Base-by-base conservation (phyloP, 2,113 vertebrate species). In the Gnathonemus longibarbis region DNA sequence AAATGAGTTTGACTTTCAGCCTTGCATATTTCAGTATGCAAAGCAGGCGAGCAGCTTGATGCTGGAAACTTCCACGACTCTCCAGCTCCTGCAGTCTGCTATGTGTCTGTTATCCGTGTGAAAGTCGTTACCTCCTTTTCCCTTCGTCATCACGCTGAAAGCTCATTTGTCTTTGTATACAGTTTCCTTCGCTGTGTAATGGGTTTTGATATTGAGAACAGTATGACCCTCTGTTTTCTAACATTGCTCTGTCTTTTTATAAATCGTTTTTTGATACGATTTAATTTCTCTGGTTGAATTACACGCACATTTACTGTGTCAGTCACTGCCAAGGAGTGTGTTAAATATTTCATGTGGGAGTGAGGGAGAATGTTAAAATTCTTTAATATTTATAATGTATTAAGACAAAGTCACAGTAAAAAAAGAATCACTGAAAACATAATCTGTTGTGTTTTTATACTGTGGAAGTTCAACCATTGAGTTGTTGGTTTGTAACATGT, bases 401-500 rank as follows among this genome's bases (percentile, higher is more conserved):
- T 53, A 56, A 42, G 7, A 53, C n/a, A 53, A 35, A 53, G 27
- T 86, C 42, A 84, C 15, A 50, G 45, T 84, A 84, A 46, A 85
- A 49, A n/a, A 52, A 53, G 3, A n/a, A 56, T 52, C 27, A 13
- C 9, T 27, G 46, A 52, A 52, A 5, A 8, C 9, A n/a, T 15
- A 27, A 31, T 46, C 3, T 87, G 24, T 27, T 87, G 19, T 53
- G 3, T 49, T 52, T 50, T 89, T 89, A 88, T 52, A n/a, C 27
- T 62, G 1, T 89, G 90, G 91, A 89, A 46, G 35, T 91, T 52
- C 42, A 49, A 6, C 85, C 13, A 2, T 31, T 52, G n/a, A 52
- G 53, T 87, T 31, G 5, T 42, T 24, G 17, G 50, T 53, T 89
- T 11, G 31, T 58, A 3, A 74, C 27, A 15, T 80, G 8, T 10